Evolutionary conservation across 2,888 invertebrate genomes (phyloP).

Genomic region (Norana najaformis): DNA sequence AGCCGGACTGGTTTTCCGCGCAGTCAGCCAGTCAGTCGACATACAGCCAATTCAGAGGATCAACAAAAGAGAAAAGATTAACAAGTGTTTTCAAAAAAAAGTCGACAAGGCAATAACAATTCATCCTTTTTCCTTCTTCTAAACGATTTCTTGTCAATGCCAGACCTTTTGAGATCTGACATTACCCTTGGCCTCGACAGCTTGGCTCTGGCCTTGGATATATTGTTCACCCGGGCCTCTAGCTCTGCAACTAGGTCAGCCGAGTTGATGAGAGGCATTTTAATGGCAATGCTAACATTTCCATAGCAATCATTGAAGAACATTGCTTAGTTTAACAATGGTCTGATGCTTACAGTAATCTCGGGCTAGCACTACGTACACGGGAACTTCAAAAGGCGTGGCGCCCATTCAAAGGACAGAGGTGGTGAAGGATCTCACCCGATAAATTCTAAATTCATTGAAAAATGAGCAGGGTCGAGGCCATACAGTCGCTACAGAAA

Average conservation of each 20-base stretch:
- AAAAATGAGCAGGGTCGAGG: no score
- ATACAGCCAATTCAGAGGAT: background rate
- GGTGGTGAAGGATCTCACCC: no score
- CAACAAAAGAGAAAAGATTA: background rate
- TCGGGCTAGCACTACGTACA: no score
- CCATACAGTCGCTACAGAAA: no score
- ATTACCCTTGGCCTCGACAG: background rate
- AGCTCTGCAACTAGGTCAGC: background rate
- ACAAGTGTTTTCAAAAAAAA: background rate
- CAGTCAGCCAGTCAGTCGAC: background rate
- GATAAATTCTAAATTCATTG: no score
- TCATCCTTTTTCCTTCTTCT: background rate
- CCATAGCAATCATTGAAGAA: background rate
- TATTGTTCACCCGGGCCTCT: background rate
- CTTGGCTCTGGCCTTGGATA: background rate
- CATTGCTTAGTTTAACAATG: background rate
- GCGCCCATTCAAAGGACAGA: no score
- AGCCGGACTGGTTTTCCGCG: background rate
- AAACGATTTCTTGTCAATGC: background rate
- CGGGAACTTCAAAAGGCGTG: no score
- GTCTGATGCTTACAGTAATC: no score
- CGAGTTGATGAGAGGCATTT: background rate
- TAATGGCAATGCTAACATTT: background rate
- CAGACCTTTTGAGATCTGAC: background rate
- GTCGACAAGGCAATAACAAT: background rate